Base-by-base conservation (phyloP, 37 sponge, comb jelly and placozoan genomes). In the Corticium candelabrum region DNA sequence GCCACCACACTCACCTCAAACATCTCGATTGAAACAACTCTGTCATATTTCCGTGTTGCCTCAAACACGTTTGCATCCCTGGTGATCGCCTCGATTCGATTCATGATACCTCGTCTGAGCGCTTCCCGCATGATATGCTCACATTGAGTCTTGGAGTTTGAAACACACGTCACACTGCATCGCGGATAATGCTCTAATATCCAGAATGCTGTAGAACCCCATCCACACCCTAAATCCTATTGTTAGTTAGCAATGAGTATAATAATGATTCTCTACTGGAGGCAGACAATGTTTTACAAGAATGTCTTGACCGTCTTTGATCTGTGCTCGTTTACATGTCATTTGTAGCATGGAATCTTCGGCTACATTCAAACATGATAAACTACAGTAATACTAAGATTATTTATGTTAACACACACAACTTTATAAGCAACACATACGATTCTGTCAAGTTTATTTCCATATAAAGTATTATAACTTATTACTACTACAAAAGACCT, bases 1-100 rank as follows among this genome's bases (percentile, higher is more conserved):
- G 72, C 34, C 68, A 80, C 80, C 68, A 71, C 40, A 36, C 40
- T 69, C 68, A 80, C 78, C 67, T 77, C 78, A 50, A 77, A 77
- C 78, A 77, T 77, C 35, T 77, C 78, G 35, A 77, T 50, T 2
- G 78, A 77, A 50, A 77, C 7, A 21, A 77, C 35, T 33, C 78
- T 31, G 67, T 77, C 78, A 50, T 34, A 77, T 2, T 33, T 29
- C 67, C n/a, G 29, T 35, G 30, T 4, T 33, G 78, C n/a, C 67
- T n/a, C 3, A 77, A 77, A 77, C 15, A 29, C 31, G 68, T 50
- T 41, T 2, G 67, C 67, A 50, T 77, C 78, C 35, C 41, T 37
- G 2, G 3, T 29, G n/a, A 77, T 68, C 40, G 40, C 78, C 2
- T 69, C 15, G 4, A 77, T 27, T 41, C 78, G 36, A 2, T 31